Base-by-base conservation (phyloP, 2,888 invertebrate genomes). In the Drosophila nr. perissopoda region DNA sequence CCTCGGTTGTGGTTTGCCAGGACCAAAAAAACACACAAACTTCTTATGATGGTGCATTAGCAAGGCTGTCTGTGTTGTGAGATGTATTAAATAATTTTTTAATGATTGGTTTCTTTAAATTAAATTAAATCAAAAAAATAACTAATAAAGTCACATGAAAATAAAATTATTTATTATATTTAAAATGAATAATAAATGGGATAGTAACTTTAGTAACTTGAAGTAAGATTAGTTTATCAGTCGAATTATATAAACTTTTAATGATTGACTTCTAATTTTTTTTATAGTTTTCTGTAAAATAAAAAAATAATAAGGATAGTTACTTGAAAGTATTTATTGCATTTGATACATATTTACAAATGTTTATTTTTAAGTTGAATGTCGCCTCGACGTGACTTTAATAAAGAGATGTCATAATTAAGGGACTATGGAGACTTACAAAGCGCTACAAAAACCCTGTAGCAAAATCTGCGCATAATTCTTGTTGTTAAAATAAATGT, bases 401-500 rank as follows among this genome's bases (percentile, higher is more conserved):
- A 25, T 45, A 4, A 16, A 16, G 25, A 25, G 16, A 25, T 4
- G 16, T 16, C 0, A 25, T 18, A 49, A 29, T 29, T 49, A 4
- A 5, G 16, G 8, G 16, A 27, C 66, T 40, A 18, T 4, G 16
- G n/a, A 38, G 18, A 45, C 36, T 45, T 56, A 16, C 13, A 25
- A 21, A 3, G 62, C 13, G 3, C 7, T 11, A 16, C 8, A 34
- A 7, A n/a, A 40, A 21, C n/a, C 4, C 31, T 8, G 21, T 21
- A 21, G 29, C 49, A 38, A 62, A 62, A 57, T 52, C 53, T 53
- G 33, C 33, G 45, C 64, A 78, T 68, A 71, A 58, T 76, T 63
- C 63, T 45, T 34, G 25, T 33, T 60, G 42, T 59, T 49, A 60
- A 71, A 60, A 56, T 16, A 72, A 80, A 63, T 78, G 72, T 52